Conservation (phyloP, 2,113 vertebrate genomes). For the Microtus ochrogaster region DNA sequence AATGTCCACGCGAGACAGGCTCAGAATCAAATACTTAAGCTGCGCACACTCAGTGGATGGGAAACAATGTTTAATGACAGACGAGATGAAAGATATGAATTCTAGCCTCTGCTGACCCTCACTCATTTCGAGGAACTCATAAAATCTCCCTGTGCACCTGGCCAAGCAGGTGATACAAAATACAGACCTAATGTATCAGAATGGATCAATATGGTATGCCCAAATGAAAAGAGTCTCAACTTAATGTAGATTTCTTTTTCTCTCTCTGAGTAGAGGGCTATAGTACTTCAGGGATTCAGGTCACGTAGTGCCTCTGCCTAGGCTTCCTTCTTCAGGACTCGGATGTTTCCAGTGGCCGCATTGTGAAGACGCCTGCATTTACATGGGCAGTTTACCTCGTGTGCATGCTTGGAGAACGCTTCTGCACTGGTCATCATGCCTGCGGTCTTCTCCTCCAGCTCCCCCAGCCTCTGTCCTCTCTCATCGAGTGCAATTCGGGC, state of each 20-base stretch:
- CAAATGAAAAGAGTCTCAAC: slow-evolving; percentile 5
- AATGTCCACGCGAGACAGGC: neutral
- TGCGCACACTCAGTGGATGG: slow-evolving; percentile 2
- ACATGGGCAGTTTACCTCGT: slow-evolving; percentile 89
- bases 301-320: neutral
- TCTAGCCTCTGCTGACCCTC: neutral
- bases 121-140: neutral
- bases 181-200: neutral
- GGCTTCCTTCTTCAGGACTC: neutral
- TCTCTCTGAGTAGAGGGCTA: neutral
- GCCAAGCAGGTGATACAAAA: neutral
- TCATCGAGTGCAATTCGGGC: slow-evolving; percentile 97
- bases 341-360: neutral
- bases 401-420: slow-evolving; percentile 96
- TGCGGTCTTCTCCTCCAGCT: slow-evolving; percentile 96
- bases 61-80: slow-evolving; percentile 19
- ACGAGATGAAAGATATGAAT: neutral
- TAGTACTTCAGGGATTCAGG: neutral
- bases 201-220: neutral
- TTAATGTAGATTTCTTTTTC: neutral
- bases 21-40: neutral
- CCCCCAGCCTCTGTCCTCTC: slow-evolving; percentile 95
- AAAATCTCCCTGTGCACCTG: neutral
- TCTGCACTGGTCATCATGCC: slow-evolving; percentile 98
- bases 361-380: neutral